Base-by-base conservation (phyloP, 2,797 vertebrate genomes). In the Cyclopterus lumpus region DNA sequence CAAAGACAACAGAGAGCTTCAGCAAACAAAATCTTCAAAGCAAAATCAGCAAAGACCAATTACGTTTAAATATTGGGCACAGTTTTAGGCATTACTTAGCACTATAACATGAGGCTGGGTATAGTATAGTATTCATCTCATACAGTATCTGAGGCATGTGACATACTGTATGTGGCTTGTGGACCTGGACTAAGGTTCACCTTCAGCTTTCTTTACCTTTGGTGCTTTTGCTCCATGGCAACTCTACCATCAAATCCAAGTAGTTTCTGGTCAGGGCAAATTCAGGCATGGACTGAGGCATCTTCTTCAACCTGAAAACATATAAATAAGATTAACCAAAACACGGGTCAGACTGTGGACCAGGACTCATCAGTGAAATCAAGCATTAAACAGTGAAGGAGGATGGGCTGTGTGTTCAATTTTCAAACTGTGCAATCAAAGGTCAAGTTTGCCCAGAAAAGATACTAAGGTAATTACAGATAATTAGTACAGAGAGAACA, bases 231-330 rank as follows among this genome's bases (percentile, higher is more conserved):
- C 92, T 97, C 98, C 98, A 99, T 0, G 98, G 98, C 78, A 99
- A 89, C 82, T 99, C 98, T 38, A 97, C 96, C 98, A 99, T 99
- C 79, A 99, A 92, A 61, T 99, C 98, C 91, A 99, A 88, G 86
- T 99, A 99, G 93, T 98, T 99, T 62, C 96, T 96, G 14, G 97
- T 99, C 68, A 99, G 94, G 18, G 97, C 96, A 30, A 96, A 99
- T 86, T 99, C 98, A 0, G 98, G 98, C 97, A 99, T 99, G 34
- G 98, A 99, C 82, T 98, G 97, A 42, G 97, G 97, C 98, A 99
- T 99, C 93, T 99, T 99, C 93, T 98, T 99, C 77, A 99, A 87
- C 71, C 98, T 99, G 85, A 5, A 82, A 55, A 76, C 15, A 83
- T 2, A 67, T 1, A 24, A 72, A 78, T 1, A 6, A 48, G 62